These are phyloP conservation scores for Labrus mixtus DNA, from an alignment of 2,113 vertebrate genomes.

Conservation along the genomic window DNA sequence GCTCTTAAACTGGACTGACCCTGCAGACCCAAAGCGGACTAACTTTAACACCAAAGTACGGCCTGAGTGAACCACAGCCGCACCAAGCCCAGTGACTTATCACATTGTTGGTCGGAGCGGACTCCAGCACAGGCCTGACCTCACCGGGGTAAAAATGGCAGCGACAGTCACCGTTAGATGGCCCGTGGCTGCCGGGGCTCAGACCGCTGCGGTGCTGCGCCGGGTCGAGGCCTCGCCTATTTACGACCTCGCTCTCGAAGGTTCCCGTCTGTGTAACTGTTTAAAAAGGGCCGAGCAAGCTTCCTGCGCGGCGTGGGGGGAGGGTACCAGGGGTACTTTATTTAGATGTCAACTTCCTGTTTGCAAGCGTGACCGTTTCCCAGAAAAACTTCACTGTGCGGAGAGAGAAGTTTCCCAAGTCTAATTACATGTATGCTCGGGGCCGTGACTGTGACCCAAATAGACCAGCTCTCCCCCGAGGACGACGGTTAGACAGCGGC, in stretches of 20 bases:
- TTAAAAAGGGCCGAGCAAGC: conserved; percentile 64
- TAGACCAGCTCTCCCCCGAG: conserved; percentile 46
- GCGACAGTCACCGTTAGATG: conserved; percentile 67
- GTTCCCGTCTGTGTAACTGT: conserved; percentile 69
- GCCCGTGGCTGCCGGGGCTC: conserved; percentile 57
- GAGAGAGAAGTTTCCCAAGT: conserved; percentile 77
- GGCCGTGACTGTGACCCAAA: conserved; percentile 74
- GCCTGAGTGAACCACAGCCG: conserved; percentile 60
- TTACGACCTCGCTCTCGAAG: conserved; percentile 66
- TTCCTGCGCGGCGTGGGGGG: conserved; percentile 54
- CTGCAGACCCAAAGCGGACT: conserved; percentile 58
- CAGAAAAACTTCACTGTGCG: conserved; percentile 74
- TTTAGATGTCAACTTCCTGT: conserved; percentile 83
- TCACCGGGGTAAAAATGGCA: conserved; percentile 78
- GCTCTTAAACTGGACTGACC: conserved; percentile 65
- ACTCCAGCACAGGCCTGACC: conserved; percentile 74
- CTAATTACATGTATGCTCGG: conserved; percentile 77
- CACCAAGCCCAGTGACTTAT: conserved; percentile 77
- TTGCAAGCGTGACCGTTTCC: conserved; percentile 76
- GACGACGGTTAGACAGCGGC: conserved; percentile 27
- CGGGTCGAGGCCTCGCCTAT: conserved; percentile 58
- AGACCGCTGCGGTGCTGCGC: conserved; percentile 73
- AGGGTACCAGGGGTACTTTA: conserved; percentile 53
- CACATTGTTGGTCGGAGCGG: conserved; percentile 64
- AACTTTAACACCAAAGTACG: conserved; percentile 61